A percentile compares a stretch with the other conserved stretches of the same genome.
These are phyloP conservation scores for Meriones psammophilus DNA, from an alignment of 2,797 vertebrate genomes.

Conservation along the genomic window DNA sequence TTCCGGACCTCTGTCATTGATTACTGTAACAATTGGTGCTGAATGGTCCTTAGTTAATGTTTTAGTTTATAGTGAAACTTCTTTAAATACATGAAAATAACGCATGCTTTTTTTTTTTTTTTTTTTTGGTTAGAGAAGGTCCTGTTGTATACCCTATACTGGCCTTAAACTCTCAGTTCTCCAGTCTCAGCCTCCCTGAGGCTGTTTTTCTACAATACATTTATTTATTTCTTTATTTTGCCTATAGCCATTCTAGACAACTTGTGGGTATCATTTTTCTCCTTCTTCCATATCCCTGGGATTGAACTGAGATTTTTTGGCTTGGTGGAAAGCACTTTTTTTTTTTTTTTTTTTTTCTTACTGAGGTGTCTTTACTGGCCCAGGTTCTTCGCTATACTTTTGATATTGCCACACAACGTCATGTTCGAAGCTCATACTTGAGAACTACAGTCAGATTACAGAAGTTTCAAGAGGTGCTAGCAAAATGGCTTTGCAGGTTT, in stretches of 20 bases:
- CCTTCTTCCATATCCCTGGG: neutral
- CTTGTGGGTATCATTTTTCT: neutral
- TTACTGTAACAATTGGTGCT: constrained; percentile 26
- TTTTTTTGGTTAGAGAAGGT: neutral
- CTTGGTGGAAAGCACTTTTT: neutral
- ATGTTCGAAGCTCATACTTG: neutral
- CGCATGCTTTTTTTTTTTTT: neutral
- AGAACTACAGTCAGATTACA: neutral
- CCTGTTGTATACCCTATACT: neutral
- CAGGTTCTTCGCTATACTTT: neutral
- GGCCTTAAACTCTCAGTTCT: neutral
- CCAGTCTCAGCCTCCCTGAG: neutral
- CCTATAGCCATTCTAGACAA: neutral
- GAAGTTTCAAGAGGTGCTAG: neutral
- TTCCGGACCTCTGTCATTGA: neutral
- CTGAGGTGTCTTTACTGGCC: neutral
- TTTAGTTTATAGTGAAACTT: constrained; percentile 37
- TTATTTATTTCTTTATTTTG: neutral
- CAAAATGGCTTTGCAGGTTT: neutral
- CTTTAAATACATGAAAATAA: constrained; percentile 19
- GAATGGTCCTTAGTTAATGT: constrained; percentile 40
- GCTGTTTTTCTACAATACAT: neutral
- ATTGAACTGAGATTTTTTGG: neutral
- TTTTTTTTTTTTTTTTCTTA: neutral
- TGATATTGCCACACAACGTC: neutral